Base-by-base conservation (phyloP, 1,140 invertebrate species). In the Nebria ingens region DNA sequence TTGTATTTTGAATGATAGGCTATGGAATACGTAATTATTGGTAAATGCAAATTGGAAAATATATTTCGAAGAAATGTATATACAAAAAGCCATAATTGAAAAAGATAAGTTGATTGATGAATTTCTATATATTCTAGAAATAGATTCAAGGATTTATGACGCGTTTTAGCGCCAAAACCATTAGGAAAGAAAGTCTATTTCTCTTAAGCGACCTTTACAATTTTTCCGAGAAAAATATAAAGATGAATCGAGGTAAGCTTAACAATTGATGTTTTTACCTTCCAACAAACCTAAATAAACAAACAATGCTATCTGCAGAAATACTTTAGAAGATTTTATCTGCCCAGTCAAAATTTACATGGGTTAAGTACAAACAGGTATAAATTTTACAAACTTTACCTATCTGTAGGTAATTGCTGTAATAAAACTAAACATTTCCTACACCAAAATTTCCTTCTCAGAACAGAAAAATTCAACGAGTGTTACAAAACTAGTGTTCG, bases 261-360 rank as follows among this genome's bases (percentile, higher is more conserved):
- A 9, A 45, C 17, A 45, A 17, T 11, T 11, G 40, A 3, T 17
- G 15, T 9, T 17, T 12, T 45, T 17, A 4, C 40, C 40, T 45
- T 45, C 40, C 17, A 45, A 17, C 17, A 45, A 45, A 45, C 40
- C 40, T 45, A 45, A 9, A 45, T 45, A n/a, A n/a, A 17, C 40
- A 17, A 17, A 45, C 40, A 45, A 45, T 45, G 40, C 17, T 45
- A 45, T 45, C 40, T 45, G 25, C 25, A 29, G n/a, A n/a, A 29
- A 29, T 29, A 6, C 25, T 29, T 6, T 13, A 45, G 4, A 17
- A 45, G 40, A 45, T 45, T 9, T 9, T 45, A 45, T 45, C 40
- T 45, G 17, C 3, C 6, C 17, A 17, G 15, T 45, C 40, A 4
- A 12, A n/a, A n/a, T n/a, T n/a, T n/a, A n/a, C n/a, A n/a, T n/a